Conservation (phyloP, 37 sponge, comb jelly and placozoan genomes). For the Trichoplax adhaerens region DNA sequence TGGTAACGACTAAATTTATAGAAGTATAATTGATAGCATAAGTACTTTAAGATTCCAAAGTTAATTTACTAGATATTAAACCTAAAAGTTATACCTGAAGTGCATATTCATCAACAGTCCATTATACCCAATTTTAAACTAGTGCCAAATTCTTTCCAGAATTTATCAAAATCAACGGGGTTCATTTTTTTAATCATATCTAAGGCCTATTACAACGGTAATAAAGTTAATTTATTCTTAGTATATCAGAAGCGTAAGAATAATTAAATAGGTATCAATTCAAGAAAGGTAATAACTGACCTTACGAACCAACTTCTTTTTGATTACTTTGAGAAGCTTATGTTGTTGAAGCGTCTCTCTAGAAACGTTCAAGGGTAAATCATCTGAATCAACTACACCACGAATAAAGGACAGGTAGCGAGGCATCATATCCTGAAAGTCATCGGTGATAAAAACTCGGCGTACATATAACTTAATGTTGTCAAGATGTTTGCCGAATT, state of each 20-base stretch:
- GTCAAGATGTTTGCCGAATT: constrained; percentile 19
- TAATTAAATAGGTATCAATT: neutral
- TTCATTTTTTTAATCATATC: constrained; percentile 96
- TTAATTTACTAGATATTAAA: constrained; percentile 1
- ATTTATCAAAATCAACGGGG: constrained; percentile 56
- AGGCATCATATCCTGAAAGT: constrained; percentile 94
- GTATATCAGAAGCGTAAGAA: neutral
- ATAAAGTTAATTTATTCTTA: neutral
- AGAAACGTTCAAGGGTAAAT: constrained; percentile 93
- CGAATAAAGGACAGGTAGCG: constrained; percentile 75
- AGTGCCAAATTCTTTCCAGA: constrained; percentile 92
- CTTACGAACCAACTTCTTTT: constrained; percentile 95
- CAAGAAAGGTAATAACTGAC: neutral
- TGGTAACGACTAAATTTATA: constrained; percentile 37
- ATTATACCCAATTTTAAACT: constrained; percentile 68
- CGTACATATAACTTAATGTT: constrained; percentile 56
- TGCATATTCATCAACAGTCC: constrained; percentile 92
- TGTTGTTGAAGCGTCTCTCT: constrained; percentile 95
- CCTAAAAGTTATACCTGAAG: constrained; percentile 9
- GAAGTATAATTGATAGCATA: neutral
- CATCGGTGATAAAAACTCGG: constrained; percentile 95
- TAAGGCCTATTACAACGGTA: constrained; percentile 30
- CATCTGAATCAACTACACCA: constrained; percentile 81
- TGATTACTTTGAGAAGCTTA: constrained; percentile 93
- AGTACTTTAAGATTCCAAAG: neutral